Percentiles rank a stretch among this genome's conserved stretches.
Conservation (phyloP, 2,888 invertebrate genomes). For the Euproctis similis region DNA sequence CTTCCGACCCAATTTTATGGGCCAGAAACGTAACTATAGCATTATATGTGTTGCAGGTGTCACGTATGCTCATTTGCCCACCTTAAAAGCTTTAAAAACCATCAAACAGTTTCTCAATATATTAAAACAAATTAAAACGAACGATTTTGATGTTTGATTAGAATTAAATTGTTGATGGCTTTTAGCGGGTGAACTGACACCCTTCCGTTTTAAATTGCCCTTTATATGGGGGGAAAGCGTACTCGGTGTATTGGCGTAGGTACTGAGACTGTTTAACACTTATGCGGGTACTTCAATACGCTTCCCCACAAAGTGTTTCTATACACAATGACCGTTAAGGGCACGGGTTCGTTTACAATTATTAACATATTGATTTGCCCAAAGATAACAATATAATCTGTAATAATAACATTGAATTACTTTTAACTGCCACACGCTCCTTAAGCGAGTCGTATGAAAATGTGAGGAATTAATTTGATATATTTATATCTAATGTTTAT, state of each 20-base stretch:
- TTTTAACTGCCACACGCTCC: constrained; percentile 29
- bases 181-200: constrained; percentile 42
- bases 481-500: no score
- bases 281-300: constrained; percentile 59
- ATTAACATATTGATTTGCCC: constrained; percentile 53
- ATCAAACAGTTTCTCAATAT: constrained; percentile 10
- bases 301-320: constrained; percentile 34
- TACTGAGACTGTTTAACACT: constrained; percentile 56
- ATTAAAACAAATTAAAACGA: constrained; percentile 19
- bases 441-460: no score
- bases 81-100: no score
- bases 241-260: constrained; percentile 57
- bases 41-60: no score
- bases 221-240: constrained; percentile 45
- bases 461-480: no score
- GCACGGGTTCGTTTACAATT: constrained; percentile 34
- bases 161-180: constrained; percentile 39
- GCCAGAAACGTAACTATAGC: no score
- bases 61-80: no score
- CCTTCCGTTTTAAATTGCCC: constrained; percentile 55
- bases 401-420: constrained; percentile 28
- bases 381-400: constrained; percentile 42
- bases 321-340: constrained; percentile 45
- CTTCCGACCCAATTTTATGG: no score
- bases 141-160: constrained; percentile 16